Evolutionary conservation across 1,140 invertebrate species (phyloP).

Genomic region (Riptortus pedestris): DNA sequence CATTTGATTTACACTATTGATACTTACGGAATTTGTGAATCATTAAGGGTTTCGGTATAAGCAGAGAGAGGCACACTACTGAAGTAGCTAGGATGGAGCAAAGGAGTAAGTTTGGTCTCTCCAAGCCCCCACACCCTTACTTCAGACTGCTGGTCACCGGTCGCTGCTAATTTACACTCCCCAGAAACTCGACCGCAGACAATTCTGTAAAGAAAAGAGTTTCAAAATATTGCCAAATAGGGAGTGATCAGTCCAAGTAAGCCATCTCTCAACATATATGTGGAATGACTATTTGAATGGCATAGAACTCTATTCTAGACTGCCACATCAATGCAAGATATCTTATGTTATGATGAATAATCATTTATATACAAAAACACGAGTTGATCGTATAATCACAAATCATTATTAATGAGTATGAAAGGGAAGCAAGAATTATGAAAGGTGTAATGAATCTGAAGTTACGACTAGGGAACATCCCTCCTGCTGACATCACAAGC

Average conservation of each 20-base stretch:
- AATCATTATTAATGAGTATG: no score
- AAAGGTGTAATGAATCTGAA: no score
- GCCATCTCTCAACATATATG: not conserved
- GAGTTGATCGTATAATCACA: no score
- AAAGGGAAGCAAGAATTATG: no score
- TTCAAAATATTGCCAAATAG: no score
- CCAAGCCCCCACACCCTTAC: conserved; percentile 26
- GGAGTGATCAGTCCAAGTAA: not conserved
- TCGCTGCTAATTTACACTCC: conserved; percentile 25
- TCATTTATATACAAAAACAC: no score
- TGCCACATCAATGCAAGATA: no score
- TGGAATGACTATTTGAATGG: not conserved
- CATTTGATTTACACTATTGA: not conserved
- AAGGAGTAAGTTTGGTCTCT: conserved; percentile 26
- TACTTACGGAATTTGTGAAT: conserved; percentile 22
- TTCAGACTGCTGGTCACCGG: conserved; percentile 28
- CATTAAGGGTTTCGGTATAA: conserved; percentile 19
- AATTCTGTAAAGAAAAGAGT: conserved; percentile 22
- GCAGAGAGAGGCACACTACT: conserved; percentile 21
- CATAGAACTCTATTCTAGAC: not conserved
- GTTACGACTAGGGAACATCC: no score
- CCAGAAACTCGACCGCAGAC: conserved; percentile 28
- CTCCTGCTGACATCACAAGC: no score
- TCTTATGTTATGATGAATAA: no score
- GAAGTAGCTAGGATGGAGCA: conserved; percentile 24